Evolutionary conservation across 2,888 invertebrate genomes (phyloP), one percentile per base, ranked within the genome.

Genomic region (Clunio marinus): DNA sequence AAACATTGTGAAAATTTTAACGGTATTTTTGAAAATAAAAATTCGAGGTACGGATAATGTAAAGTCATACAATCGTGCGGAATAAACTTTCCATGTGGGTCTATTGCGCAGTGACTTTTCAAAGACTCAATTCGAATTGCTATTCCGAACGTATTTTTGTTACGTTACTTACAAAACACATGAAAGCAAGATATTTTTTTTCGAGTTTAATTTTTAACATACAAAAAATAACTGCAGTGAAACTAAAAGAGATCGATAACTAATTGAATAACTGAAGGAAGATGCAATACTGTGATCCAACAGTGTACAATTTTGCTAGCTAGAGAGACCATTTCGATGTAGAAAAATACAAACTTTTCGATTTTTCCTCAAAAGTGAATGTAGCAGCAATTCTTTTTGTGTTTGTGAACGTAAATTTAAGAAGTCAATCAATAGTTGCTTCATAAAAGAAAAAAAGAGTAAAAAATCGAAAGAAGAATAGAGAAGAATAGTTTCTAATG

Each of bases 161-260:
- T n/a, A n/a, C n/a, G n/a, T n/a, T n/a, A n/a, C n/a, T n/a, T n/a
- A n/a, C n/a, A n/a, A n/a, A n/a, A 32, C 32, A 8, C 32, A 7
- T 8, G 32, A 32, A 32, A 32, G 8, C 32, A 32, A 41, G 15
- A n/a, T n/a, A 10, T 13, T 41, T 41, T 10, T n/a, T 13, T 41
- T 41, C 15, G 41, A 41, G 41, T 41, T 41, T 41, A 2, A 15
- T n/a, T 41, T n/a, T 41, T 41, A 32, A 41, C 41, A n/a, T n/a
- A n/a, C 41, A 41, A 41, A n/a, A 41, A 41, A 41, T 41, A 10
- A 15, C 41, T 41, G 41, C 41, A 41, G 41, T 41, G 41, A 41
- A 41, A 41, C 41, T 10, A 41, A 41, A 41, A 41, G 41, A n/a
- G 15, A 41, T 41, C 41, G 41, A 41, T 41, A 41, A 41, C 15